These are phyloP conservation scores for Goniozus legneri DNA, from an alignment of 1,140 invertebrate genomes.

Conservation along the genomic window DNA sequence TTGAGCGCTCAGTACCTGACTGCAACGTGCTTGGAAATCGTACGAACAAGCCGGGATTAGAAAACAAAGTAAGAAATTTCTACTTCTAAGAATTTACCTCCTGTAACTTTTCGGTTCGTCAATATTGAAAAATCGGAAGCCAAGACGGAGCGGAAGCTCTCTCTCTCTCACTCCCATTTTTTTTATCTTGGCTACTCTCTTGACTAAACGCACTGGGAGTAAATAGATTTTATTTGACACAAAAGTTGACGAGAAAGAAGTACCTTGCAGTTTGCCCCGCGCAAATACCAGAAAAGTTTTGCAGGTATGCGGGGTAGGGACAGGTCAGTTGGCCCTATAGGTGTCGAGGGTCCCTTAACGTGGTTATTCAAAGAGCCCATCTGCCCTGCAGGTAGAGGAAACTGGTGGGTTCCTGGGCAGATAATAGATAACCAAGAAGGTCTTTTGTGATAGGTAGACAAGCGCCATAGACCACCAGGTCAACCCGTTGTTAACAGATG, in stretches of 20 bases:
- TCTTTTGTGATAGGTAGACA: constrained; percentile 41
- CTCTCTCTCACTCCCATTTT: too few relatives aligned
- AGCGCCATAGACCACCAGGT: constrained; percentile 37
- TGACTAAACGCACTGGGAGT: too few relatives aligned
- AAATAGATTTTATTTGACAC: too few relatives aligned
- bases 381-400: constrained; percentile 49
- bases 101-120: constrained; percentile 1
- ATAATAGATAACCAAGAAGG: constrained; percentile 50
- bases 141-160: too few relatives aligned
- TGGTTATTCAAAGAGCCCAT: constrained; percentile 43
- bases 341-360: constrained; percentile 33
- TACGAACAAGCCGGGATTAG: constrained; percentile 40
- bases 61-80: constrained; percentile 40
- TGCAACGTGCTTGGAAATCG: constrained; percentile 44
- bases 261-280: constrained; percentile 27
- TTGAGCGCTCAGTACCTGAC: constrained; percentile 35
- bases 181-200: too few relatives aligned
- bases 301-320: constrained; percentile 31
- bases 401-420: constrained; percentile 37
- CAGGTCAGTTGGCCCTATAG: constrained; percentile 41
- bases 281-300: constrained; percentile 33
- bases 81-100: neutral
- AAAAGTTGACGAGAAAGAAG: constrained; percentile 22
- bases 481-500: constrained; percentile 49
- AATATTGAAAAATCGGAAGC: neutral